Evolutionary conservation across 2,113 vertebrate species (phyloP), one percentile per base, ranked within the genome.

Genomic region (Poeciliopsis retropinna): DNA sequence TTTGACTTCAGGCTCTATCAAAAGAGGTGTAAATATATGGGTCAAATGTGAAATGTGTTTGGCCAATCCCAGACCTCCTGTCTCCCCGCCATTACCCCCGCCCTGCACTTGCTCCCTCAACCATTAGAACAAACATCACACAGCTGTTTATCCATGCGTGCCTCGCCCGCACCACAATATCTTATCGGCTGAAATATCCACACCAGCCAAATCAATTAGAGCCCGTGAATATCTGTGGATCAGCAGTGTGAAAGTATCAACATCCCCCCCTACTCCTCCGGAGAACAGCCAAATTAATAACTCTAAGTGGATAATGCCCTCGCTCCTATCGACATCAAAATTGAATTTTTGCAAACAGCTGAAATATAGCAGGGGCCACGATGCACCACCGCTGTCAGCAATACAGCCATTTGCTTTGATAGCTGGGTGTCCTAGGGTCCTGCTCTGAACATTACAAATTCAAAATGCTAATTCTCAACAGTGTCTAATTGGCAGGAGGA

Each of bases 161-260:
- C 88, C 80, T 88, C 68, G 84, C 92, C 94, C 94, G 80, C 85
- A 88, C 93, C 93, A 90, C 91, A 90, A 93, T 95, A 95, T 84
- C 87, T 95, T 95, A 92, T 95, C 91, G 93, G 75, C 82, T 75
- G 88, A 41, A 82, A 82, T 84, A 91, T 83, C 89, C 75, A 44
- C 86, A 73, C 85, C 81, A 87, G 93, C 91, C 94, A 93, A 96
- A 95, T 95, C 95, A 95, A 95, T 96, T 96, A 95, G 89, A 80
- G 90, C 73, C 87, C 80, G 90, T 91, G 93, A 94, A 91, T 94
- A 86, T 91, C 87, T 92, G 66, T 72, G 82, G 83, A 92, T 93
- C 89, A 88, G 93, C 90, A 93, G 75, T 89, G 84, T 1, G 7
- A 92, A 95, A 93, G 88, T 92, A 87, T 92, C 93, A 92, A 91